phyloP scores from a whole-genome alignment of 2,888 invertebrate species.

The Elysia crispata region DNA sequence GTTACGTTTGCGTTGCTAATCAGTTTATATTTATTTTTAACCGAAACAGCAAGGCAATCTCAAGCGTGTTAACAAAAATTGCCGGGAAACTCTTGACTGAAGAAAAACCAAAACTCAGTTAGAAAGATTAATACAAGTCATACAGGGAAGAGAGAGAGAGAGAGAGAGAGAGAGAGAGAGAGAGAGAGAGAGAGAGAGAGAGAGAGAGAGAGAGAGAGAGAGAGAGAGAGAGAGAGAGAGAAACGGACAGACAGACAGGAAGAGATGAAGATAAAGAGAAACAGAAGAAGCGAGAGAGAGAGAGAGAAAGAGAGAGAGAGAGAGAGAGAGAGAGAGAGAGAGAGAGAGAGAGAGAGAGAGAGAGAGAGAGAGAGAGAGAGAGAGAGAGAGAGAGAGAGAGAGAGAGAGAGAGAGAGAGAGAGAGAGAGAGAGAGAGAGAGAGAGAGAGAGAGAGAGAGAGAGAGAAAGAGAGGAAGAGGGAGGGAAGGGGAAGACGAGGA shows the following conservation, averaged over 20 bases:
- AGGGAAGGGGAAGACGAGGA: neutral
- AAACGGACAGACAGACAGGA: neutral
- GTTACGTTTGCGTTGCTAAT: too few relatives aligned
- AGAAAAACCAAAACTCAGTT: too few relatives aligned
- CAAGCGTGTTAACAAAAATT: too few relatives aligned
- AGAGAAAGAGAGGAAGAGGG: neutral
- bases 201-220: too few relatives aligned
- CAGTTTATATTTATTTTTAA: too few relatives aligned
- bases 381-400: slow-evolving; percentile 4
- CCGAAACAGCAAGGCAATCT: too few relatives aligned
- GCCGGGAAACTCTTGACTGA: too few relatives aligned
- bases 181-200: too few relatives aligned
- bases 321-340: slow-evolving; percentile 1
- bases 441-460: slow-evolving; percentile 3
- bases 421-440: neutral
- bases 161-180: too few relatives aligned
- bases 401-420: slow-evolving; percentile 4
- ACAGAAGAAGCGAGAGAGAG: neutral
- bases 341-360: slow-evolving; percentile 9
- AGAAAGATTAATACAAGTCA: too few relatives aligned
- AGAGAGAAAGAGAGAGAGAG: neutral
- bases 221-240: too few relatives aligned
- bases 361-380: slow-evolving; percentile 4
- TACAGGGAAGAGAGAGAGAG: too few relatives aligned
- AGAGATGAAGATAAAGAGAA: neutral